A percentile compares a stretch with the other conserved stretches of the same genome.
Conservation (phyloP, 2,113 vertebrate genomes). For the Zapornia atra region DNA sequence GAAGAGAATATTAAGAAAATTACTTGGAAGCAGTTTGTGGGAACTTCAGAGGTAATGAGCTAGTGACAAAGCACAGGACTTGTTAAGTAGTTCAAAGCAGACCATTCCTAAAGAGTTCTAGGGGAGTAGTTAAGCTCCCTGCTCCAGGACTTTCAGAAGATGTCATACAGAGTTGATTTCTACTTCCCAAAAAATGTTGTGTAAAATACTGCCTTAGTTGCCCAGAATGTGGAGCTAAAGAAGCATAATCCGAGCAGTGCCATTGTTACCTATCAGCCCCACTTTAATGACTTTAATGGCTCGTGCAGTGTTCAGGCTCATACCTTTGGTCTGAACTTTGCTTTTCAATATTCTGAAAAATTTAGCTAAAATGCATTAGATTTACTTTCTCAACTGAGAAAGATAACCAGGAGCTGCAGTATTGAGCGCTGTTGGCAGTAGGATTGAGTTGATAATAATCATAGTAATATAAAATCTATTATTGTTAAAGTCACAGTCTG, state of each 20-base stretch:
- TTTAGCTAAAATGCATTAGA: background rate
- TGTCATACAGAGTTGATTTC: background rate
- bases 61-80: background rate
- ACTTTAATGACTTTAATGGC: background rate
- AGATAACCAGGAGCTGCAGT: background rate
- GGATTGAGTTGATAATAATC: background rate
- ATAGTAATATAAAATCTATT: background rate
- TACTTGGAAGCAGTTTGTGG: background rate
- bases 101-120: background rate
- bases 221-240: slow-evolving; percentile 41
- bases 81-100: background rate
- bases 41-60: background rate
- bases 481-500: background rate
- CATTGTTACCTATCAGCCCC: rapidly evolving
- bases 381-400: background rate
- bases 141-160: background rate
- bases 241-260: background rate
- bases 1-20: slow-evolving; percentile 14
- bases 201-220: background rate
- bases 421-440: background rate
- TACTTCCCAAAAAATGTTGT: background rate
- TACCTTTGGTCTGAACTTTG: background rate
- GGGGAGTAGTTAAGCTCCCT: background rate
- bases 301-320: rapidly evolving
- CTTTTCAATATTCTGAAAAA: background rate